Base-by-base conservation (phyloP, 2,797 vertebrate species). In the Pangasius djambal region DNA sequence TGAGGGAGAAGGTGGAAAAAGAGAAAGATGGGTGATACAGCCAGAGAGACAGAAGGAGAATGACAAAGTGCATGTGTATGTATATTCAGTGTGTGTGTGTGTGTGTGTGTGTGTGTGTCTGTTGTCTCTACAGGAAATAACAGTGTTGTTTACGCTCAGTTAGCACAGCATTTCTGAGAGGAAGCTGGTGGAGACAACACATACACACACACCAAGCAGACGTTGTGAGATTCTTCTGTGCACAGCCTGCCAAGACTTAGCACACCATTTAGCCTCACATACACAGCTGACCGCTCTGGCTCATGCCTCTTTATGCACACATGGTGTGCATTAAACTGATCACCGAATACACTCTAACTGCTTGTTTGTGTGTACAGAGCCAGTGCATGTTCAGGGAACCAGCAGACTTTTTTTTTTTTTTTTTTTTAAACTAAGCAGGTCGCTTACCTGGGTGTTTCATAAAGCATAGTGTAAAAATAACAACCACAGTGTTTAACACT, bases 141-240 rank as follows among this genome's bases (percentile, higher is more conserved):
- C 92, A 89, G 92, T 91, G 93, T 94, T 96, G 96, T 96, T 96
- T 95, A 95, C 90, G 83, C 91, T 63, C 69, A 90, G 90, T 92
- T 91, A 88, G 91, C 91, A 88, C 48, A 85, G 90, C 91, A 88
- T 92, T 55, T 93, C 81, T 91, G 88, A 92, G 90, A 88, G 72
- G 78, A 59, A 85, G 81, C 75, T 90, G 89, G 16, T 50, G 57
- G 69, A 86, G 90, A 88, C 48, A 89, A 85, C 83, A 69, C 61
- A 48, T 61, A 79, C 82, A 65, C 37, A 83, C 57, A 69, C 63
- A 48, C 50, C 89, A 92, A 85, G 67, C 16, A 81, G 18, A 61
- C 4, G 6, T 1, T 22, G 18, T 12, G 57, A 82, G 57, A 63
- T 40, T 63, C 57, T 83, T 63, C 79, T 83, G 55, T 15, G 37